Conservation (phyloP, 2,888 invertebrate genomes). For the Sericinus montela region DNA sequence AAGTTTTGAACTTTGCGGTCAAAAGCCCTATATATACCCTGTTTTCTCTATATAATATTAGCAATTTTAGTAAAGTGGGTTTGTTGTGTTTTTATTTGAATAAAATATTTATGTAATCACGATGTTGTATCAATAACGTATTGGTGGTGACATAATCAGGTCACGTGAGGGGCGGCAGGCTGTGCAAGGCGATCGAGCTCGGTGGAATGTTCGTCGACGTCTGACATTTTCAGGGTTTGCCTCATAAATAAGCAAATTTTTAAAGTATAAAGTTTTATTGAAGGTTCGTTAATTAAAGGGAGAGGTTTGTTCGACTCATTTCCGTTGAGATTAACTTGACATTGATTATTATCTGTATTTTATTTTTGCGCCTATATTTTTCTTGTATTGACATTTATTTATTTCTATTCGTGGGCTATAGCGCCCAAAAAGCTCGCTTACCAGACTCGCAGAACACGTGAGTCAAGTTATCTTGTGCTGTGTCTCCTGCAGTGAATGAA, state of each 20-base stretch:
- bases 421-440: too few species aligned
- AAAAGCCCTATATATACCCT: too few species aligned
- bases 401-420: too few species aligned
- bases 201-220: neutral
- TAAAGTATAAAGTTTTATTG: neutral
- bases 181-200: conserved; percentile 36
- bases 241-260: conserved; percentile 1
- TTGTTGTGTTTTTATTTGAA: too few species aligned
- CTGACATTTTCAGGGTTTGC: conserved; percentile 3
- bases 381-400: neutral
- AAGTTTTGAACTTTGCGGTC: too few species aligned
- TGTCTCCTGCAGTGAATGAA: too few species aligned
- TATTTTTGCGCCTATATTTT: neutral
- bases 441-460: too few species aligned
- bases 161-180: conserved; percentile 23
- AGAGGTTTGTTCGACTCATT: neutral
- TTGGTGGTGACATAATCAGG: conserved; percentile 14
- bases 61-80: too few species aligned
- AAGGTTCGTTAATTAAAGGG: neutral
- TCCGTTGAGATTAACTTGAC: neutral
- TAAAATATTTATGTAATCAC: too few species aligned
- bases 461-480: too few species aligned
- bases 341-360: neutral
- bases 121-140: neutral
- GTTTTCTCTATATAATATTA: too few species aligned